Evolutionary conservation across 92 coral and sea anemone species (phyloP), one percentile per base, ranked within the genome.

Genomic region (Parazoanthus atlanticus): DNA sequence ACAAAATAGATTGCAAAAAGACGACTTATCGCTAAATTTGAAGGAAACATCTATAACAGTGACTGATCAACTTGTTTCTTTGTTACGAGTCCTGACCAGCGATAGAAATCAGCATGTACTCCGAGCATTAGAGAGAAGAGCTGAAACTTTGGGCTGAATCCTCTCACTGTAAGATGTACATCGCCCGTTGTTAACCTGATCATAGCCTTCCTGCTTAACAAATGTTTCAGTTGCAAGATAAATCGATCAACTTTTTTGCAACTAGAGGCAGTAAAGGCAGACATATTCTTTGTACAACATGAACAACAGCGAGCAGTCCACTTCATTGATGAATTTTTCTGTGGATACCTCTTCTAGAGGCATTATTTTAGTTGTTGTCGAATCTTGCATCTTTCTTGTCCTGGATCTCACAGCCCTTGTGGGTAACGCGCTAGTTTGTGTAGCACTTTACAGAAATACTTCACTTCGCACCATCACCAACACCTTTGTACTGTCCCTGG

Each of bases 401-500:
- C 54, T 76, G n/a, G 54, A 40, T 17, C 38, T 76, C 41, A 10
- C 81, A 41, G 81, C 81, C 33, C 33, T 78, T 78, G 81, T 78
- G 33, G 81, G 81, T 78, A 78, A 78, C 81, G 36, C 49, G 34
- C 49, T 78, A 56, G 81, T 78, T 78, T 78, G 81, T 78, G 61
- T 47, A 23, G 61, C 81, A 31, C 12, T 54, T 30, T 78, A 78
- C 81, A 78, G 81, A 46, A 78, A 78, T 47, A 31, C 81, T 26
- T 76, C 58, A 40, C 80, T 76, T 76, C 80, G 80, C 56, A 76
- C 49, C 56, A 43, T 76, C 80, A 76, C 81, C 61, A 78, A 78
- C 81, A 78, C 26, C 65, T 78, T 78, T 56, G 28, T 78, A 78
- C 64, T 78, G 23, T 73, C 77, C 0, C 77, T 73, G 41, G 77